Conservation (phyloP, 2,888 invertebrate species). For the Eupithecia subfuscata region DNA sequence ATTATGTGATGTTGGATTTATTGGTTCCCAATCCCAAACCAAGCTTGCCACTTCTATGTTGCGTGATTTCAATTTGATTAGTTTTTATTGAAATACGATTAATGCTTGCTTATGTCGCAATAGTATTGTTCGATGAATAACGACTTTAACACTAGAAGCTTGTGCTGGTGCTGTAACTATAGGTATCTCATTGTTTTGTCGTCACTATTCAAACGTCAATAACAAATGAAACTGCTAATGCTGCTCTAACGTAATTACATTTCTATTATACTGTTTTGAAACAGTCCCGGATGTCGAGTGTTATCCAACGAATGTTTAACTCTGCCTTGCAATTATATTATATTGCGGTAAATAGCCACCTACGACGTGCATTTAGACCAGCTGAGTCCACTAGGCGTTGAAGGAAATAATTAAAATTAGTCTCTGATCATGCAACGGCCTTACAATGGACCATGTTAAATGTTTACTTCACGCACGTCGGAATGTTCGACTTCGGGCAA, state of each 20-base stretch:
- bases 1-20: neutral
- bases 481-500: conserved; percentile 50
- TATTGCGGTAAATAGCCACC: conserved; percentile 41
- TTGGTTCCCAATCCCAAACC: conserved; percentile 10
- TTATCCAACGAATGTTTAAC: conserved; percentile 43
- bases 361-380: conserved; percentile 35
- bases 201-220: conserved; percentile 44
- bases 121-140: conserved; percentile 51
- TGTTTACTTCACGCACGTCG: conserved; percentile 57
- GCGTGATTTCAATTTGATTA: conserved; percentile 31
- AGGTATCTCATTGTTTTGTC: conserved; percentile 41
- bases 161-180: conserved; percentile 33
- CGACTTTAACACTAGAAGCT: conserved; percentile 39
- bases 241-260: conserved; percentile 36
- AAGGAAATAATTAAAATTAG: conserved; percentile 55
- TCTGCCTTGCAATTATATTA: conserved; percentile 41
- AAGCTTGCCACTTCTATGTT: neutral
- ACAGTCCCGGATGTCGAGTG: conserved; percentile 45
- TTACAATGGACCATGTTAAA: conserved; percentile 49
- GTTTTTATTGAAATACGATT: conserved; percentile 42
- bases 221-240: conserved; percentile 30
- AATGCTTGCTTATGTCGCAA: conserved; percentile 46
- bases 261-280: conserved; percentile 45
- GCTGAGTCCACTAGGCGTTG: conserved; percentile 39
- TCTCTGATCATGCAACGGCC: conserved; percentile 53